phyloP scores from a whole-genome alignment of 2,113 vertebrate genomes.

The Ardeotis arabs region DNA sequence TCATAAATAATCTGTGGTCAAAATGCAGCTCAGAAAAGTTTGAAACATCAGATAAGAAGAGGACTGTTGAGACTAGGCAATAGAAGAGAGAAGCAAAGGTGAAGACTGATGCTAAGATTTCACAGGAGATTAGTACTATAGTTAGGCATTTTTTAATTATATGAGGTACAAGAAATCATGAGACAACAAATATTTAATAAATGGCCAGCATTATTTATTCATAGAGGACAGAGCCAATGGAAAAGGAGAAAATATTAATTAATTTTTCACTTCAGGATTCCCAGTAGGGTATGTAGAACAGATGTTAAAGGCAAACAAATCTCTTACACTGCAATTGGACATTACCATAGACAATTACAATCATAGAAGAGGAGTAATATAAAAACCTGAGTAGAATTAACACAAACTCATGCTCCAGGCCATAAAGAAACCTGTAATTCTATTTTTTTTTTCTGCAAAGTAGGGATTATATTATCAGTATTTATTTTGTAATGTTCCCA shows the following conservation, averaged over 20 bases:
- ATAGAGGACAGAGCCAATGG: not conserved
- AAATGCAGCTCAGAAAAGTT: not conserved
- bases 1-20: not conserved
- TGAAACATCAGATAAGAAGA: not conserved
- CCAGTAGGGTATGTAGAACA: not conserved
- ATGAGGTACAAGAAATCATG: not conserved
- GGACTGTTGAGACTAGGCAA: not conserved
- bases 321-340: not conserved
- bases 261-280: slow-evolving; percentile 29
- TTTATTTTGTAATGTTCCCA: not conserved
- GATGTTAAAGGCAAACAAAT: not conserved
- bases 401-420: not conserved
- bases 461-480: not conserved
- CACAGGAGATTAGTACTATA: not conserved
- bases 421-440: not conserved
- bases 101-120: not conserved
- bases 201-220: not conserved
- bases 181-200: slow-evolving; percentile 43
- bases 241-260: slow-evolving; percentile 25
- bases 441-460: not conserved
- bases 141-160: slow-evolving; percentile 23
- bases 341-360: not conserved
- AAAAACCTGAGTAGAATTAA: not conserved
- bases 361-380: not conserved
- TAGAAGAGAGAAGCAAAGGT: not conserved